Evolutionary conservation across 2,113 vertebrate species (phyloP).

Genomic region (Noctilio leporinus): DNA sequence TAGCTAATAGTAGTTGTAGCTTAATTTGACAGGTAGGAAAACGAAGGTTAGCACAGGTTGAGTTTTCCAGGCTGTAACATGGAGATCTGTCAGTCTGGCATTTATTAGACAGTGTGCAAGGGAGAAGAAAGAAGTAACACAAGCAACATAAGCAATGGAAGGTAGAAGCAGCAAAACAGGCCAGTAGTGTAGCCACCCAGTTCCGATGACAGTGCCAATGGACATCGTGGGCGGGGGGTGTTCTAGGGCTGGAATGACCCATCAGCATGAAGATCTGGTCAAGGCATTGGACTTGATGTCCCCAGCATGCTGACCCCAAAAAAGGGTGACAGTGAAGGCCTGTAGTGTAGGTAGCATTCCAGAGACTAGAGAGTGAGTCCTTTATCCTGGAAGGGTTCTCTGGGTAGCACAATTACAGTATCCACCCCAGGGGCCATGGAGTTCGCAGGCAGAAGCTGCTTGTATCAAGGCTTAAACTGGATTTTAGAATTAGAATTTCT

Average conservation of each 20-base stretch:
- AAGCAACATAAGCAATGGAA: neutral
- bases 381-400: neutral
- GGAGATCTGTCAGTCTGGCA: neutral
- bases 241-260: neutral
- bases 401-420: neutral
- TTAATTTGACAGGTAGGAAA: neutral
- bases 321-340: neutral
- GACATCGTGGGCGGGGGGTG: neutral
- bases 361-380: neutral
- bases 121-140: neutral
- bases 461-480: neutral
- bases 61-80: neutral
- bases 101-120: neutral
- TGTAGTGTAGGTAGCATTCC: neutral
- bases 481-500: neutral
- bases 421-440: neutral
- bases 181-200: rapidly evolving
- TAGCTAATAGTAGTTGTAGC: neutral
- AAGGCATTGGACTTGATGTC: rapidly evolving
- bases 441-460: neutral
- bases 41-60: neutral
- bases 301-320: neutral
- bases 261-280: neutral
- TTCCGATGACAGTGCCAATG: neutral
- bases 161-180: neutral